Evolutionary conservation across 2,888 invertebrate species (phyloP), one percentile per base, ranked within the genome.

Genomic region (Halictus ligatus): DNA sequence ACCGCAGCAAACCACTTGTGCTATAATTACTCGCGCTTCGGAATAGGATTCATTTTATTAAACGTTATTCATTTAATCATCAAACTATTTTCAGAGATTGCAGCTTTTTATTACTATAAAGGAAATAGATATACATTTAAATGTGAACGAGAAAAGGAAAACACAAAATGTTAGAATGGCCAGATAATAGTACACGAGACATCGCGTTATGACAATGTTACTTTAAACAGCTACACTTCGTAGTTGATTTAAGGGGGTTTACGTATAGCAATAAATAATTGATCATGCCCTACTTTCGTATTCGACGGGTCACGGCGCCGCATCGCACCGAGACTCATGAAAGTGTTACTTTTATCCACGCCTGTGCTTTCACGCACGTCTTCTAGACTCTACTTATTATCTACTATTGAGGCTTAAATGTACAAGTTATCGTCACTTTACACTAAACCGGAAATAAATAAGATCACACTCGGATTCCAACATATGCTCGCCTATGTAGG

Each of bases 251-350:
- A 92, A 91, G 87, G 85, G 85, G 84, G 89, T 91, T 91, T 89
- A 92, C 87, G 91, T 92, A 92, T 92, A 93, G 92, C 91, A 94
- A 92, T 93, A 94, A 92, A 91, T 86, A 80, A 91, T 91, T 92
- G 86, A 91, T 89, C 80, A 89, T 92, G 88, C 91, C 89, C 91
- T 91, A 92, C 93, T 94, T 93, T 90, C 90, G 83, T 91, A 89
- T 85, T 91, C 83, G 54, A 80, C 54, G 75, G 79, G 83, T 79
- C 75, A 29, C 75, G 76, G 87, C 82, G 85, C 58, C 72, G 75
- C 74, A 50, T 72, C 73, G 60, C 83, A 74, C 73, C 54, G 74
- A 71, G 86, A 78, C 85, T 89, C 83, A 80, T 85, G 88, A 89
- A 91, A 88, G 88, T 91, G 89, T 89, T 91, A 91, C 64, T 80